phyloP scores from a whole-genome alignment of 2,113 vertebrate species.

The Gallinago jamesoni region DNA sequence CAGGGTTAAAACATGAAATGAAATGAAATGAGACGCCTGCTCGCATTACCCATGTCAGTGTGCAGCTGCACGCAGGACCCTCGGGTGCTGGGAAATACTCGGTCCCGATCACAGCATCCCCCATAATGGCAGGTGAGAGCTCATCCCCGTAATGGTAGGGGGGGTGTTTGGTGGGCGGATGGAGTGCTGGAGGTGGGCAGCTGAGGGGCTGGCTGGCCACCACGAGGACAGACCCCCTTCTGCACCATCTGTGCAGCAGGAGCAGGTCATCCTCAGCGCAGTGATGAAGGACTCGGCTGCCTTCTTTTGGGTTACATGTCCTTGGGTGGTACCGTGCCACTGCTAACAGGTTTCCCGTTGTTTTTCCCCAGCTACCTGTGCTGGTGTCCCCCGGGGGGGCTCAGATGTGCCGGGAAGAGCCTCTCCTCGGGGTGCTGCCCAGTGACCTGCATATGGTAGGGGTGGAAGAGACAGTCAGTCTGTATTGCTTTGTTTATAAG shows the following conservation, averaged over 20 bases:
- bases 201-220: accelerated
- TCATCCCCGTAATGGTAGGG: neutral
- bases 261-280: accelerated
- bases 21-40: neutral
- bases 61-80: neutral
- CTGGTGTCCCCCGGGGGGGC: neutral
- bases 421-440: conserved; percentile 27
- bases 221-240: accelerated
- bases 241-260: neutral
- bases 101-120: accelerated
- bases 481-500: conserved; percentile 77
- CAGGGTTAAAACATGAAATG: neutral
- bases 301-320: neutral
- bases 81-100: neutral
- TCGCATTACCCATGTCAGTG: accelerated
- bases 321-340: neutral
- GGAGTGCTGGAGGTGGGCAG: neutral
- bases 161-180: neutral
- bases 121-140: neutral
- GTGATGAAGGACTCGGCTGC: accelerated
- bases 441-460: conserved; percentile 35
- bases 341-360: neutral
- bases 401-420: neutral
- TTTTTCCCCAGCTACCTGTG: conserved; percentile 4
- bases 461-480: conserved; percentile 73